Base-by-base conservation (phyloP, 2,888 invertebrate species). In the Eustalomyia histrio region DNA sequence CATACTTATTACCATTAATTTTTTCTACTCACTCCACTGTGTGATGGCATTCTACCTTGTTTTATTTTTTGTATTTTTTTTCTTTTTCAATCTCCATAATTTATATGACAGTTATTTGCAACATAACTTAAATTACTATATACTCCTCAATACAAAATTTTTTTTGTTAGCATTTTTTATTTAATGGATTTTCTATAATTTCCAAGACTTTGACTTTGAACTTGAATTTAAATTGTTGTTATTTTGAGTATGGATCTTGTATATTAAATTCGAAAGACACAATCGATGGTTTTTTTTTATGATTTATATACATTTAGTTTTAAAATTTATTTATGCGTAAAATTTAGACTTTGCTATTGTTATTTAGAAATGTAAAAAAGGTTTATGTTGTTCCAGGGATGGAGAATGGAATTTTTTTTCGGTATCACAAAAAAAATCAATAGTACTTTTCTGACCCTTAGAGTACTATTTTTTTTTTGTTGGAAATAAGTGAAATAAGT, bases 131-230 rank as follows among this genome's bases (percentile, higher is more conserved):
- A 39, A 12, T 39, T 39, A 14, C 39, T 39, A 12, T 39, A 39
- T 39, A 39, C 39, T 39, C 39, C 39, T 39, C 39, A 12, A 39
- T 2, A 39, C 39, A 39, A 39, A 39, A 39, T 39, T n/a, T n/a
- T n/a, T n/a, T n/a, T n/a, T 39, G 39, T 39, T 39, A 12, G 1
- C 2, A 14, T 12, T 12, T 39, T 39, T 39, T 39, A 12, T 10
- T 39, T 16, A 6, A 57, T 35, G 18, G 1, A 2, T 39, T 58
- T 53, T 73, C 35, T 73, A 47, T 55, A 17, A 58, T 61, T 71
- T 57, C 29, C 47, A 53, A 65, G 65, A 65, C 76, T 76, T 76
- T 76, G 80, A 69, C 76, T 73, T 80, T 80, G 76, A 76, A 80
- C 80, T 80, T 80, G 80, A 80, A 76, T 61, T 68, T 12, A 57